These are phyloP conservation scores for Campoplex nolae DNA, from an alignment of 2,888 invertebrate species.

Conservation along the genomic window DNA sequence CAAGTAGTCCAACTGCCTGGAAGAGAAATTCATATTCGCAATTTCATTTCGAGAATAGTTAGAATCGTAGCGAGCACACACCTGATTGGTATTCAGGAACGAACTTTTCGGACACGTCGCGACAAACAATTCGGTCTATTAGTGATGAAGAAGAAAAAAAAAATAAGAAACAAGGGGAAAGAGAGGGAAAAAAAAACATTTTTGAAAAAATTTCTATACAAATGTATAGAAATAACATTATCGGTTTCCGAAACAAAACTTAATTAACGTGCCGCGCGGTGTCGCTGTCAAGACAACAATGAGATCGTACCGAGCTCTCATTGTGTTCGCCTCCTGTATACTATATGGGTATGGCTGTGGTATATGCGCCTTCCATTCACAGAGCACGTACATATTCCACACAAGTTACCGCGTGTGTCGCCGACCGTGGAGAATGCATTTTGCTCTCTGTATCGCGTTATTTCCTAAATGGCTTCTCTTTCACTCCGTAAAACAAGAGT, in stretches of 20 bases:
- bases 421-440: slow-evolving; percentile 70
- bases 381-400: slow-evolving; percentile 58
- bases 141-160: slow-evolving; percentile 31
- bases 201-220: slow-evolving; percentile 42
- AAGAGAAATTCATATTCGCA: neutral
- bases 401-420: slow-evolving; percentile 61
- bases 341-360: neutral
- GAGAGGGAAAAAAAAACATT: neutral
- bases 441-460: slow-evolving; percentile 64
- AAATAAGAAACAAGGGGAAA: slow-evolving; percentile 19
- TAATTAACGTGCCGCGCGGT: slow-evolving; percentile 77
- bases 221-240: slow-evolving; percentile 66
- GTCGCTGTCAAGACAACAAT: slow-evolving; percentile 74
- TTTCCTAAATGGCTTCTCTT: slow-evolving; percentile 65
- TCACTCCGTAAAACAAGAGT: slow-evolving; percentile 73
- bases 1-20: neutral
- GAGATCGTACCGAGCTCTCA: slow-evolving; percentile 69
- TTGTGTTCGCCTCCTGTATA: slow-evolving; percentile 36
- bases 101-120: slow-evolving; percentile 37
- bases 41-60: neutral
- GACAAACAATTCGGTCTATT: slow-evolving; percentile 62
- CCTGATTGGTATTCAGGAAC: slow-evolving; percentile 50
- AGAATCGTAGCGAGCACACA: slow-evolving; percentile 32
- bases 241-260: slow-evolving; percentile 75
- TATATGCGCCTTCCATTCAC: slow-evolving; percentile 59